Conservation (phyloP, 2,888 invertebrate genomes). For the Yponomeuta malinellus region DNA sequence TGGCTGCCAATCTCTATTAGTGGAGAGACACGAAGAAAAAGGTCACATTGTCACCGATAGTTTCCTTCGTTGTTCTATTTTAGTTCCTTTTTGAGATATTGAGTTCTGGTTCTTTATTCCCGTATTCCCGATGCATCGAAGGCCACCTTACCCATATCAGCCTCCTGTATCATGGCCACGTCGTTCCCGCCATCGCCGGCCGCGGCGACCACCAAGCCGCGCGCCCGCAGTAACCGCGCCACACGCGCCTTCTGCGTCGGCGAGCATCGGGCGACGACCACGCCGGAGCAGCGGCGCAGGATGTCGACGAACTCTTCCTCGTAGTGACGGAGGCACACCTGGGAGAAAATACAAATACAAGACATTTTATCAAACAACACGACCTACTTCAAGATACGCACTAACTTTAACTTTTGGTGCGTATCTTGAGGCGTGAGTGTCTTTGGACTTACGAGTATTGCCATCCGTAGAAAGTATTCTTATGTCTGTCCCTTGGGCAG, state of each 20-base stretch:
- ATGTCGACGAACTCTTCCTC: conserved; percentile 82
- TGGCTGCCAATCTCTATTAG: not conserved
- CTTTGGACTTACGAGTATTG: no score
- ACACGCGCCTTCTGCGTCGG: conserved; percentile 92
- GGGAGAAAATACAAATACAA: not conserved
- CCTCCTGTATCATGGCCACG: conserved; percentile 96
- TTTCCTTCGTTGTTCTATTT: no score
- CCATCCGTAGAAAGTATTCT: conserved; percentile 59
- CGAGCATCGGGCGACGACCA: conserved; percentile 93
- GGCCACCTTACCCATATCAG: conserved; percentile 85
- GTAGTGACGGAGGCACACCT: conserved; percentile 82
- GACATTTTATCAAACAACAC: no score
- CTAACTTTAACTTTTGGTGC: no score
- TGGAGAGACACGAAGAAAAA: no score
- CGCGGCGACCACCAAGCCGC: conserved; percentile 86
- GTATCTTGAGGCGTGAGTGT: no score
- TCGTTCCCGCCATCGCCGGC: conserved; percentile 99
- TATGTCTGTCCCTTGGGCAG: conserved; percentile 88
- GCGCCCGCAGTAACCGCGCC: conserved; percentile 59
- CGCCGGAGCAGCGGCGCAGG: conserved; percentile 83
- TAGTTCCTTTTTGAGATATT: no score
- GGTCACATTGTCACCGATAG: no score
- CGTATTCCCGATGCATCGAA: no score
- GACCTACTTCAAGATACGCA: no score
- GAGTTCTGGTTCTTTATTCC: no score